Base-by-base conservation (phyloP, 2,113 vertebrate species). In the Rhinoderma darwinii region DNA sequence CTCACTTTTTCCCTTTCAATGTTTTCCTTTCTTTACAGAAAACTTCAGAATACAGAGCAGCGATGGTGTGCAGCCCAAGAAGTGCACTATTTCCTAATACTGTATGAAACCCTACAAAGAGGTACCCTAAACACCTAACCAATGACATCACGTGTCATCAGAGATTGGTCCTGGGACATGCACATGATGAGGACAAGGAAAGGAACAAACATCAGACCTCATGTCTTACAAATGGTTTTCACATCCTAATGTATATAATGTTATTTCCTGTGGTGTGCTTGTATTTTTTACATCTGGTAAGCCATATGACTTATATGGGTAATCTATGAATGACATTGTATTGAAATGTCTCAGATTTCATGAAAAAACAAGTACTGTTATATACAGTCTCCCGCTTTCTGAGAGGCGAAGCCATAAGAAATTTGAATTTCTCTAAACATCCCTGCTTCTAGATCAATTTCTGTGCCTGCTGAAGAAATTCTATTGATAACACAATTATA, bases 41-140 rank as follows among this genome's bases (percentile, higher is more conserved):
- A 96, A 93, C 82, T 95, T 95, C 84, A 91, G 93, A 90, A 83
- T 89, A 91, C 93, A 94, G 89, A 89, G 86, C 3, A 89, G 88
- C 88, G 86, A 88, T 66, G 88, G 89, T 14, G 15, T 0, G 41
- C 91, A 89, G 50, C 91, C 86, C 72, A 96, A 91, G 91, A 96
- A 92, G 91, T 98, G 97, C 90, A 85, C 66, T 3, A 56, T 97
- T 92, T 97, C 94, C 82, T 98, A 92, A 97, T 30, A 35, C 84
- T 78, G 43, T 12, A 51, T 50, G 11, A 51, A 18, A 18, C 22
- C 0, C 5, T 39, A 3, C 4, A 78, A 25, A n/a, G n/a, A n/a
- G n/a, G n/a, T n/a, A n/a, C n/a, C n/a, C n/a, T n/a, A n/a, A n/a
- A n/a, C n/a, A n/a, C 17, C 35, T 22, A 41, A 72, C 8, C 68